Base-by-base conservation (phyloP, 2,797 vertebrate species). In the Sphenodon punctatus region DNA sequence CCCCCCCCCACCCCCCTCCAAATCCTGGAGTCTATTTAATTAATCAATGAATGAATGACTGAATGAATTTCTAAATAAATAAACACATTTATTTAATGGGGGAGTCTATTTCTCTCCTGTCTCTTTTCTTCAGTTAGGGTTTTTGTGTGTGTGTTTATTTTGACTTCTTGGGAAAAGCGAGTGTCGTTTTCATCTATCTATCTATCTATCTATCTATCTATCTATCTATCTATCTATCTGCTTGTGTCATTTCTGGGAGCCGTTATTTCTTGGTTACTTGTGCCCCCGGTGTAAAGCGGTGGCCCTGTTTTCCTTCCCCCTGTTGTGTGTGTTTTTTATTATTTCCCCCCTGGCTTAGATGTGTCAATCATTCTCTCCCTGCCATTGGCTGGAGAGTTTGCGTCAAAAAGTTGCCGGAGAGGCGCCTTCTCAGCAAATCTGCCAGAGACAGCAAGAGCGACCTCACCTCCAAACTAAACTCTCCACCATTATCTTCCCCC, bases 371-470 rank as follows among this genome's bases (percentile, higher is more conserved):
- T 94, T 90, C 96, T 95, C 96, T 96, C 95, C 93, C 96, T 97
- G 97, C 97, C 96, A 99, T 99, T 99, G 98, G 98, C 96, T 98
- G 97, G 97, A 95, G 97, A 97, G 96, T 97, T 97, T 97, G 97
- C 97, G 97, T 98, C 97, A 98, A 98, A 98, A 98, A 97, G 97
- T 98, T 97, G 97, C 98, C 97, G 96, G 97, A 97, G 97, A 97
- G 97, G 94, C 94, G 90, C 95, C 98, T 98, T 97, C 96, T 96
- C 97, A 95, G 97, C 96, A 97, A 95, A 97, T 94, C 97, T 97
- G 96, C 96, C 97, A 93, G 96, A 96, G 97, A 97, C 97, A 97
- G 96, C 95, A 95, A 96, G 96, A 96, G 95, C 96, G 97, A 96
- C 94, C 96, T 96, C 96, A 96, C 97, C 97, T 97, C 96, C 92